Percentiles rank a stretch among this genome's conserved stretches.
phyloP scores from a whole-genome alignment of 2,888 invertebrate genomes.

The Metallyticus violacea region DNA sequence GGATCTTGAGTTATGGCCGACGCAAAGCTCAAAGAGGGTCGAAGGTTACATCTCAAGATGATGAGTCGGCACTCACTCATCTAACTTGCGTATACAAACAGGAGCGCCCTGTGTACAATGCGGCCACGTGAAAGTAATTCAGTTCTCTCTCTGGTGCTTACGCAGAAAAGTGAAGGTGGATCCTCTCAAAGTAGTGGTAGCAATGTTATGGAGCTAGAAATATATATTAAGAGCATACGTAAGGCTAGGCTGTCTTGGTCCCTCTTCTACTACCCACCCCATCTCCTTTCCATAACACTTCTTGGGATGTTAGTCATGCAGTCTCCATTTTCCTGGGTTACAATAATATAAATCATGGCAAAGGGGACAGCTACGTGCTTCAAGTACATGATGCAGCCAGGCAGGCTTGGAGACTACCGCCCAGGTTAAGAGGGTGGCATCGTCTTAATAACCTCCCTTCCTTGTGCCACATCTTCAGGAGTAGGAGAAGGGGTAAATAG shows the following conservation, averaged over 20 bases:
- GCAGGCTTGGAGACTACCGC: slow-evolving; percentile 2
- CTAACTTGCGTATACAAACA: neutral
- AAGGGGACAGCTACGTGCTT: slow-evolving; percentile 27
- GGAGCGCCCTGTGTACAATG: neutral
- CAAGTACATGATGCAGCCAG: slow-evolving; percentile 24
- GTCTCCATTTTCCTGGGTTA: slow-evolving; percentile 33
- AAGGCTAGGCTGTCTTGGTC: neutral
- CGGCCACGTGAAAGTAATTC: slow-evolving; percentile 2
- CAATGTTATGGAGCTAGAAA: neutral
- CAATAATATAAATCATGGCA: slow-evolving; percentile 32
- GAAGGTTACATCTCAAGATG: neutral
- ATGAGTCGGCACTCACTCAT: neutral
- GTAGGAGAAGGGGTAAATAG: neutral
- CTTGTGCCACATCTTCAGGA: neutral
- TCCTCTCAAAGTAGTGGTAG: neutral
- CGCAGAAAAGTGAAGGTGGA: neutral
- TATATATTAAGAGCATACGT: neutral
- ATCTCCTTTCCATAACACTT: slow-evolving; percentile 22
- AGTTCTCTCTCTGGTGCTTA: neutral
- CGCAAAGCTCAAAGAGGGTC: neutral
- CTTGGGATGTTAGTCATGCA: slow-evolving; percentile 34
- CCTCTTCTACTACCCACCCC: neutral
- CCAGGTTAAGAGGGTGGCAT: slow-evolving; percentile 19
- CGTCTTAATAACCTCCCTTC: slow-evolving; percentile 21
- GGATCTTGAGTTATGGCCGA: no score